Percentiles rank a stretch among this genome's conserved stretches.
phyloP scores from a whole-genome alignment of 2,797 vertebrate species.

The Smutsia temminckii region DNA sequence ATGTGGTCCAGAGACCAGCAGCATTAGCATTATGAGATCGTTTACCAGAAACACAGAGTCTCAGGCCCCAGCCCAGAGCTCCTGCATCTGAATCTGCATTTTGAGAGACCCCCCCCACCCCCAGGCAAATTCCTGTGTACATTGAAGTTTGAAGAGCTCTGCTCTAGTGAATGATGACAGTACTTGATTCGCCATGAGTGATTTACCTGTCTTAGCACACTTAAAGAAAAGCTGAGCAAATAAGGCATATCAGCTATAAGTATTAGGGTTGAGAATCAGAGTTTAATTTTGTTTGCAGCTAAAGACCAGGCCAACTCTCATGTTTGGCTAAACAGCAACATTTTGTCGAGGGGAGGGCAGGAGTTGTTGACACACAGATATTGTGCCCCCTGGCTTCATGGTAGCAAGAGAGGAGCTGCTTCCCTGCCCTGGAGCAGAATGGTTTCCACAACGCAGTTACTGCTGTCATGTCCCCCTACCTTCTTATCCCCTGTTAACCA shows the following conservation, averaged over 20 bases:
- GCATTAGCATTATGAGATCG: neutral
- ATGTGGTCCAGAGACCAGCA: neutral
- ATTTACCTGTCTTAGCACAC: neutral
- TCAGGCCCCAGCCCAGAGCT: neutral
- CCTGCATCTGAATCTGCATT: neutral
- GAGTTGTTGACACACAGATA: neutral
- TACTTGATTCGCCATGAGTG: accelerated
- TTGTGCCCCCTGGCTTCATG: slow-evolving; percentile 29
- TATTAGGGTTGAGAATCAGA: neutral
- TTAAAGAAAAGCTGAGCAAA: neutral
- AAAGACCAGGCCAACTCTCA: neutral
- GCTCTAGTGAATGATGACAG: accelerated
- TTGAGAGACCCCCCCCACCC: neutral
- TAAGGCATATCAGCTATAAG: accelerated
- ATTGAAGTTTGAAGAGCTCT: neutral
- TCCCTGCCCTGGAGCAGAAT: neutral
- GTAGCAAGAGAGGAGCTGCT: neutral
- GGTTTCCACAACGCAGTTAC: slow-evolving; percentile 66
- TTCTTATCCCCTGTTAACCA: slow-evolving; percentile 1
- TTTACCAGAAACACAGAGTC: neutral
- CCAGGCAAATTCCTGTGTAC: too few relatives aligned
- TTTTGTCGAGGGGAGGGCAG: neutral
- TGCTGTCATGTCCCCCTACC: slow-evolving; percentile 30
- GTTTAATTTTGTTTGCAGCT: neutral
- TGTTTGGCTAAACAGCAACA: neutral